Percentiles rank a stretch among this genome's conserved stretches.
Conservation (phyloP, 2,888 invertebrate genomes). For the Leuctra nigra region DNA sequence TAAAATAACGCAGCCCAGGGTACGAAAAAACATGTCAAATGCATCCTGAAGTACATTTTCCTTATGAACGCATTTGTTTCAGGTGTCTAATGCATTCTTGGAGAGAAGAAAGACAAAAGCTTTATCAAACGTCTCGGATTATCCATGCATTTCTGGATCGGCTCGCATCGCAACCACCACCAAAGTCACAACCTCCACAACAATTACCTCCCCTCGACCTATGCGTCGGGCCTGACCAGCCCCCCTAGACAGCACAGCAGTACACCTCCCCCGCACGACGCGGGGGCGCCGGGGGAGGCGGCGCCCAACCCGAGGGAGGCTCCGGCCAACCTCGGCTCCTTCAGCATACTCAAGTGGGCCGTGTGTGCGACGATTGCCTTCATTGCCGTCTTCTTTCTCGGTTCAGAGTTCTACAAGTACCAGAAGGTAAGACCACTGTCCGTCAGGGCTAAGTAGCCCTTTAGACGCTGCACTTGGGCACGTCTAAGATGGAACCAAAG, state of each 20-base stretch:
- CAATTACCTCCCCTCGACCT: conserved; percentile 1
- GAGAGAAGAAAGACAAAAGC: too few species aligned
- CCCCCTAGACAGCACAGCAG: background rate
- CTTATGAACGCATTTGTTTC: background rate
- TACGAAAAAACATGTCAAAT: too few species aligned
- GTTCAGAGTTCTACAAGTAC: background rate
- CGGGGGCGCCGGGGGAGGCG: background rate
- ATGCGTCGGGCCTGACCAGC: conserved; percentile 3
- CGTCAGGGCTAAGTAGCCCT: too few species aligned
- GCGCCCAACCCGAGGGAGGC: background rate
- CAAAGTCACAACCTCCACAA: background rate
- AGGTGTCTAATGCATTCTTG: conserved; percentile 11
- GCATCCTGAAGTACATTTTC: too few species aligned
- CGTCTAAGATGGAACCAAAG: too few species aligned
- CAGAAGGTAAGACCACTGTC: background rate
- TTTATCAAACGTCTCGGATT: too few species aligned
- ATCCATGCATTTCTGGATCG: conserved; percentile 9
- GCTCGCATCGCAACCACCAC: background rate
- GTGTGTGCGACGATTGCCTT: background rate
- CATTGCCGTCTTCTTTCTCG: conserved; percentile 4
- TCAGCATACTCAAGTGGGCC: conserved; percentile 5
- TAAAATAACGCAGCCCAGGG: too few species aligned
- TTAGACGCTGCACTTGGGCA: too few species aligned
- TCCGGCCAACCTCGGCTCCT: background rate
- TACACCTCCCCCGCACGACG: background rate